phyloP scores from a whole-genome alignment of 1,140 invertebrate species.

The Drosophila truncata region DNA sequence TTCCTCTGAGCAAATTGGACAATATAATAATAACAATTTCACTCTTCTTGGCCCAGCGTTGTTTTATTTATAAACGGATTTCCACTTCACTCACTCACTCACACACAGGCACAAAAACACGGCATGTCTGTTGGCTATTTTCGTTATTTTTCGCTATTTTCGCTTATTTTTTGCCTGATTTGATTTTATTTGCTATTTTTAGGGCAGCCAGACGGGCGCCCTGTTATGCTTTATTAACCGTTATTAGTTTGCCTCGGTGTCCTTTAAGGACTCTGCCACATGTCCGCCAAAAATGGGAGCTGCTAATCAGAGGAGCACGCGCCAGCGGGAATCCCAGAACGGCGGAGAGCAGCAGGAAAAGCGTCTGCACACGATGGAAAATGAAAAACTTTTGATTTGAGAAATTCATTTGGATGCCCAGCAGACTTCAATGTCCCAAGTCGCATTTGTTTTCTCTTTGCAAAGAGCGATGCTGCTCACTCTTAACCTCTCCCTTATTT shows the following conservation, averaged over 20 bases:
- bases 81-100: constrained; percentile 57
- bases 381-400: constrained; percentile 44
- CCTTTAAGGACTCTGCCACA: constrained; percentile 8
- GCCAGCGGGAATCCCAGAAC: constrained; percentile 41
- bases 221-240: constrained; percentile 9
- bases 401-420: constrained; percentile 12
- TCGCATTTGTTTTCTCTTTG: neutral
- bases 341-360: constrained; percentile 32
- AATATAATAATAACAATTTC: constrained; percentile 18
- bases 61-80: constrained; percentile 74
- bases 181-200: constrained; percentile 53
- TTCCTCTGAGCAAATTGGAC: constrained; percentile 20
- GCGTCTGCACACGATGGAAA: constrained; percentile 67
- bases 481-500: constrained; percentile 5
- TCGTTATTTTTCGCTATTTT: constrained; percentile 40
- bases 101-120: constrained; percentile 34
- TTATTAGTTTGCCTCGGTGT: constrained; percentile 2
- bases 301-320: constrained; percentile 22
- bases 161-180: constrained; percentile 10
- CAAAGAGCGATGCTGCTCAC: neutral
- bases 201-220: constrained; percentile 15
- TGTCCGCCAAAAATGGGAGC: constrained; percentile 16
- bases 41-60: constrained; percentile 31
- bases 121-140: constrained; percentile 49
- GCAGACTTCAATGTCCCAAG: constrained; percentile 11